Conservation (phyloP, 2,113 vertebrate species). For the Vidua chalybeata region DNA sequence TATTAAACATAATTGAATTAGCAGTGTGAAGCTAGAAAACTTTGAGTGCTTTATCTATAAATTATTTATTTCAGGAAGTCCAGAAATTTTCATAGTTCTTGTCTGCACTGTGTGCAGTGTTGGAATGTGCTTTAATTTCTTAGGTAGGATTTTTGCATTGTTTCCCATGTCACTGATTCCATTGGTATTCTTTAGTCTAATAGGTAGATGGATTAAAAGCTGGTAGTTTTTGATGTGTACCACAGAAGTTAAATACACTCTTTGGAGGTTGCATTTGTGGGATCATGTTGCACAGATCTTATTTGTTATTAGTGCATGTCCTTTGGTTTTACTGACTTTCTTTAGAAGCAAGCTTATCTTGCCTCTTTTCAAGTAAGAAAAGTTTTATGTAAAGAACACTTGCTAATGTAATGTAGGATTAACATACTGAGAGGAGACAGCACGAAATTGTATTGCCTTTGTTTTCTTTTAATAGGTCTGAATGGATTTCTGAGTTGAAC, state of each 20-base stretch:
- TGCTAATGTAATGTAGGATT: neutral
- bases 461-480: conserved; percentile 74
- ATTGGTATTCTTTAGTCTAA: neutral
- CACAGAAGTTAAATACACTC: neutral
- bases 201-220: neutral
- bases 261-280: neutral
- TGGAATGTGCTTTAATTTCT: neutral
- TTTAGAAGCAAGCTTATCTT: neutral
- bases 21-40: neutral
- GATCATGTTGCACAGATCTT: neutral
- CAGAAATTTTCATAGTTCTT: neutral
- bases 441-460: neutral
- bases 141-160: neutral
- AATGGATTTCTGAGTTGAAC: conserved; percentile 95
- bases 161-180: neutral
- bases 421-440: neutral
- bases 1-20: neutral
- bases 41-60: neutral
- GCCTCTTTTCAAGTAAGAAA: neutral
- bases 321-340: neutral
- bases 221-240: neutral
- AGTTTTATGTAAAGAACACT: neutral
- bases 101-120: neutral
- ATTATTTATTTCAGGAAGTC: neutral
- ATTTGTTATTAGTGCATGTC: neutral